Percentiles rank a stretch among this genome's conserved stretches.
Evolutionary conservation across 2,797 vertebrate species (phyloP).

Genomic region (Hirundo rustica): DNA sequence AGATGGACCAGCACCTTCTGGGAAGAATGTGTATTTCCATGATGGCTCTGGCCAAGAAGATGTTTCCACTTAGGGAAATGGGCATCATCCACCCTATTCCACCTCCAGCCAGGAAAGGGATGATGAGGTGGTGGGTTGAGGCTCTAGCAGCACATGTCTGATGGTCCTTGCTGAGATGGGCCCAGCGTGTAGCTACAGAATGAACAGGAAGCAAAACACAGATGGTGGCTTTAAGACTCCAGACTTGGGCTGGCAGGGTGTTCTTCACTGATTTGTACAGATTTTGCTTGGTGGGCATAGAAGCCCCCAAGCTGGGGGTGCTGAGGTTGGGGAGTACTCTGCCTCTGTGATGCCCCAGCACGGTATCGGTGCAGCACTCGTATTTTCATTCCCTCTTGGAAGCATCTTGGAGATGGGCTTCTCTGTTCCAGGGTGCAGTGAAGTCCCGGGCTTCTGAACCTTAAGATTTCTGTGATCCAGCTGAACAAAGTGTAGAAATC

Average conservation of each 20-base stretch:
- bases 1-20: background rate
- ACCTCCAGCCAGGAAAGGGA: background rate
- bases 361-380: fast-evolving
- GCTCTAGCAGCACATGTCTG: background rate
- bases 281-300: background rate
- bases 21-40: background rate
- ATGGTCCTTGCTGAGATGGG: background rate
- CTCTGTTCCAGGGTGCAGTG: background rate
- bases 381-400: background rate
- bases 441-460: background rate
- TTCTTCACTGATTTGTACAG: background rate
- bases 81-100: background rate
- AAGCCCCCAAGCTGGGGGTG: fast-evolving
- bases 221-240: background rate
- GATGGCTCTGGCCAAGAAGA: background rate
- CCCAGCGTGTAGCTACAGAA: background rate
- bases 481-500: background rate
- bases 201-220: background rate
- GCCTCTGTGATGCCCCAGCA: background rate
- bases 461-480: background rate
- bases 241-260: background rate
- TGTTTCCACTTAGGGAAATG: background rate
- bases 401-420: background rate
- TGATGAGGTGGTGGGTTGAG: background rate
- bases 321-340: background rate